These are phyloP conservation scores for Gadopsis bispinosus DNA, from an alignment of 2,797 vertebrate species.

Conservation along the genomic window DNA sequence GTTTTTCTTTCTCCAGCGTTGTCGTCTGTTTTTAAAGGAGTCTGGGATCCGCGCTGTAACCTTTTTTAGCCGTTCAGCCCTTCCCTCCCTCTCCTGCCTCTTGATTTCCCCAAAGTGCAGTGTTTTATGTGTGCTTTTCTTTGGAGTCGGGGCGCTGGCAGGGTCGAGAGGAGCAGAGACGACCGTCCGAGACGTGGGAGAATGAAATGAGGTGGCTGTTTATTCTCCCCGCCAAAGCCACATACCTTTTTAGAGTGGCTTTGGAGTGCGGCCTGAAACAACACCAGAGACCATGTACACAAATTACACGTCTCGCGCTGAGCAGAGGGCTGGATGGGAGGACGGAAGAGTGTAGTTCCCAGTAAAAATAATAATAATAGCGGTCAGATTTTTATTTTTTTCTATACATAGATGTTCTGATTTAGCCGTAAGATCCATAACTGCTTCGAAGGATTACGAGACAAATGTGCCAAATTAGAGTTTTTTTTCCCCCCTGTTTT, in stretches of 20 bases:
- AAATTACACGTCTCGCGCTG: constrained; percentile 67
- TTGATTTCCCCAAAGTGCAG: constrained; percentile 77
- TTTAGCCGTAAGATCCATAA: constrained; percentile 25
- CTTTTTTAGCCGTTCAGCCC: constrained; percentile 66
- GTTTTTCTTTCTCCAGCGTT: constrained; percentile 25
- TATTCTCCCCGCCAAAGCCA: constrained; percentile 76
- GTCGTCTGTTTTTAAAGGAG: constrained; percentile 30
- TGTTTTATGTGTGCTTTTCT: constrained; percentile 79
- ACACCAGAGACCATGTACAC: constrained; percentile 77
- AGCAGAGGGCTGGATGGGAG: constrained; percentile 44
- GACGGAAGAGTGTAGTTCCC: constrained; percentile 54
- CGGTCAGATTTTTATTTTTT: constrained; percentile 22
- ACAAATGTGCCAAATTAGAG: constrained; percentile 24
- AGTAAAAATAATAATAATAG: constrained; percentile 64
- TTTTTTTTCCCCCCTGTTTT: not conserved
- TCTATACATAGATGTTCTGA: constrained; percentile 19
- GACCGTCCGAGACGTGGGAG: constrained; percentile 76
- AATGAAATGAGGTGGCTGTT: constrained; percentile 81
- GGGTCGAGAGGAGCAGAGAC: constrained; percentile 72
- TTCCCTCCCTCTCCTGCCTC: constrained; percentile 49
- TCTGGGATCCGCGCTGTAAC: constrained; percentile 42
- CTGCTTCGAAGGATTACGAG: constrained; percentile 36
- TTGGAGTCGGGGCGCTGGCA: constrained; percentile 62
- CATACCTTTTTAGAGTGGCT: constrained; percentile 83
- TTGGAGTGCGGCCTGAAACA: constrained; percentile 80